Conservation (phyloP, 2,113 vertebrate genomes). For the Acrocephalus kingi region DNA sequence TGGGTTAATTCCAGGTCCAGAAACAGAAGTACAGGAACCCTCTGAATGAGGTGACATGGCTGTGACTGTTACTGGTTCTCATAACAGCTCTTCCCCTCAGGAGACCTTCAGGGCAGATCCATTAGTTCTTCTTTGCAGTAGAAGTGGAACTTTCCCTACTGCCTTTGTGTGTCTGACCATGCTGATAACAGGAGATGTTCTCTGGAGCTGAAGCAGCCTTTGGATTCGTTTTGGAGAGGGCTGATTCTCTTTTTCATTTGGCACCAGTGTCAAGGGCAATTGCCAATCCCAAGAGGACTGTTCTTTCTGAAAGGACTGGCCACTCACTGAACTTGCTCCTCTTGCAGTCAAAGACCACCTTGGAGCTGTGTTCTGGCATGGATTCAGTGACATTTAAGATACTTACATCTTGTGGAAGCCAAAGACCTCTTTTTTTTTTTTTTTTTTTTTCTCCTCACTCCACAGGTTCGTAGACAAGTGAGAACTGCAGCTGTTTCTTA, state of each 20-base stretch:
- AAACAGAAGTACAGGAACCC: background rate
- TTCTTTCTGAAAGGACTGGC: background rate
- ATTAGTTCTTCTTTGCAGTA: background rate
- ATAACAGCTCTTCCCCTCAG: background rate
- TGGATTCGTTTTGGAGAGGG: background rate
- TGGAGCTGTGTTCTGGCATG: background rate
- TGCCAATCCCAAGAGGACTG: rapidly evolving
- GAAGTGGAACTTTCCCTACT: background rate
- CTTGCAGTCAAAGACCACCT: background rate
- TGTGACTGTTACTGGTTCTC: background rate
- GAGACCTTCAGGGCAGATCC: background rate
- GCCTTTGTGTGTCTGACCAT: background rate
- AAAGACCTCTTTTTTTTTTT: background rate
- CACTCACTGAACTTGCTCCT: background rate
- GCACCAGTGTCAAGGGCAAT: background rate
- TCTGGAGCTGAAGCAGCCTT: background rate
- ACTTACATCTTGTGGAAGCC: background rate
- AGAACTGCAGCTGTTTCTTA: background rate
- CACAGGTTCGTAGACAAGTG: background rate
- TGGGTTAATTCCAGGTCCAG: background rate
- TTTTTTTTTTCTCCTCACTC: background rate
- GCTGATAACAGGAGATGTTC: background rate
- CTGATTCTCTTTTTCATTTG: background rate
- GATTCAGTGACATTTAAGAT: background rate
- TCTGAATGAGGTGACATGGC: background rate